Evolutionary conservation across 2,888 invertebrate species (phyloP), one percentile per base, ranked within the genome.

Genomic region (Cheilosia vulpina): DNA sequence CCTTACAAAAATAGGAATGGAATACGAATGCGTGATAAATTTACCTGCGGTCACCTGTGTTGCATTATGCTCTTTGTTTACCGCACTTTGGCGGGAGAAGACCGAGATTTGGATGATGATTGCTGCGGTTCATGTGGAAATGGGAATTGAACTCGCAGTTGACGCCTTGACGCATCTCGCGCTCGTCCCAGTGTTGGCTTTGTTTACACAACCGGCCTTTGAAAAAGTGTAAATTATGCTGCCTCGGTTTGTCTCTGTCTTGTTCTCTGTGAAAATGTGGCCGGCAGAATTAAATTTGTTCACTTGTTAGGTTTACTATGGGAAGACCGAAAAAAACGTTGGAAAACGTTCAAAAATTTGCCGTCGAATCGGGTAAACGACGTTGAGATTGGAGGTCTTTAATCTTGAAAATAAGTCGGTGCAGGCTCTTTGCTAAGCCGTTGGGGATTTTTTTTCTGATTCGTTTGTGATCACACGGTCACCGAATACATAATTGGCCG

Each of bases 41-140:
- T 76, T 85, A 85, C 76, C 76, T 76, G 80, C 34, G 75, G 68
- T 85, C 76, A 80, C 80, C 66, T 80, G 76, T 53, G 60, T 34
- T 80, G 80, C 71, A 75, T 69, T 79, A 50, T 60, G 80, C 34
- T 50, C 71, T 72, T 71, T 72, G 80, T 85, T 71, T 85, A 38
- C 38, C 34, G 11, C 65, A 47, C 71, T 66, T 76, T 63, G 43
- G 58, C 38, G 52, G 21, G 52, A 50, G 57, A 66, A 38, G 38
- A 38, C 71, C 62, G n/a, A 76, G 47, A 9, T 43, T 2, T 38
- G 58, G 38, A 13, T 27, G 45, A 41, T 52, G 45, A 13, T 47
- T 52, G 62, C 19, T 52, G 24, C 24, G 52, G 5, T 15, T 24
- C 50, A 41, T 71, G 52, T 73, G 80, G 53, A 34, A 84, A 71